Percentiles rank a stretch among this genome's conserved stretches.
Conservation (phyloP, 2,797 vertebrate species). For the Ambastaia sidthimunki region DNA sequence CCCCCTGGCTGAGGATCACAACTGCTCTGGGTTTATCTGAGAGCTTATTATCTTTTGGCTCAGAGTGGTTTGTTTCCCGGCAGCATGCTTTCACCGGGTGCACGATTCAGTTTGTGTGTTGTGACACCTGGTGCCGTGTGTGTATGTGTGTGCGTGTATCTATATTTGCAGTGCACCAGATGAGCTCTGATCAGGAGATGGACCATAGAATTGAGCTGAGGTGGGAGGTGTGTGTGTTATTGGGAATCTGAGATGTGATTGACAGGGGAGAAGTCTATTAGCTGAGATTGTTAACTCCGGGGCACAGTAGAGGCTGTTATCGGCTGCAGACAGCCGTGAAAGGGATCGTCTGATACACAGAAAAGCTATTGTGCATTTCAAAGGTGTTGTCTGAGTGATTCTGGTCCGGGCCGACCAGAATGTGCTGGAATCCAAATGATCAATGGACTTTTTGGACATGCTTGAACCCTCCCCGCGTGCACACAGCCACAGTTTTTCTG, state of each 20-base stretch:
- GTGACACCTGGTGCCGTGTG: not conserved
- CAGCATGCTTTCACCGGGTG: slow-evolving; percentile 14
- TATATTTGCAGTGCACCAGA: slow-evolving; percentile 40
- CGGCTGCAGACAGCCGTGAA: slow-evolving; percentile 80
- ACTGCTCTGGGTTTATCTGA: slow-evolving; percentile 37
- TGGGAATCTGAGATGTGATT: slow-evolving; percentile 80
- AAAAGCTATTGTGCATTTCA: slow-evolving; percentile 81
- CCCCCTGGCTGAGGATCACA: slow-evolving; percentile 6
- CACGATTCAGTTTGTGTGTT: not conserved
- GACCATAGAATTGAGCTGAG: slow-evolving; percentile 46
- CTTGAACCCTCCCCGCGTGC: not conserved
- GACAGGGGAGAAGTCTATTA: slow-evolving; percentile 84
- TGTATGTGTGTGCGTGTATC: slow-evolving; percentile 43
- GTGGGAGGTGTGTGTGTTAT: slow-evolving; percentile 62
- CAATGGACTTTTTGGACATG: slow-evolving; percentile 67
- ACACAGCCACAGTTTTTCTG: slow-evolving; percentile 33
- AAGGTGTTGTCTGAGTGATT: slow-evolving; percentile 82
- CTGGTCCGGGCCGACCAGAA: slow-evolving; percentile 67
- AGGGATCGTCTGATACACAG: slow-evolving; percentile 77
- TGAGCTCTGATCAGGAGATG: slow-evolving; percentile 44
- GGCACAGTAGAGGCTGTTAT: slow-evolving; percentile 80
- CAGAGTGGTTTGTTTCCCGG: slow-evolving; percentile 42
- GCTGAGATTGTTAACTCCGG: slow-evolving; percentile 80
- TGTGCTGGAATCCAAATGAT: slow-evolving; percentile 72
- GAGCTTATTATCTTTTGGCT: slow-evolving; percentile 34